These are phyloP conservation scores for Embidobia sp. DNA, from an alignment of 2,888 invertebrate genomes.

Conservation along the genomic window DNA sequence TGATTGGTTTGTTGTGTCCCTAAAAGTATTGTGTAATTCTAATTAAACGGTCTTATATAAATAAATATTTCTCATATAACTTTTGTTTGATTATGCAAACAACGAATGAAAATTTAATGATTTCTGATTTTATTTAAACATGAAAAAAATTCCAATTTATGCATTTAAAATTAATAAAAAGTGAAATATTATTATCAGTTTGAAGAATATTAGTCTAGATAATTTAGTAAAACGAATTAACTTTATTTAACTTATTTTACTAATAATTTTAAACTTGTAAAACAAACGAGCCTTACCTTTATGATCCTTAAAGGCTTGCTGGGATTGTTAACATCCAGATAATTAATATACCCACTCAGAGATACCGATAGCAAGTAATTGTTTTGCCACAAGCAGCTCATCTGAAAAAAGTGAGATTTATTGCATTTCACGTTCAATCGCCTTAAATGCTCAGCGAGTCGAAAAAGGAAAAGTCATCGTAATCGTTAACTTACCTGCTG, in stretches of 20 bases:
- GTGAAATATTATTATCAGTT: no score
- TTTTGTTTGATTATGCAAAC: no score
- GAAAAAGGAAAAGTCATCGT: not conserved
- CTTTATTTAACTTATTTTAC: no score
- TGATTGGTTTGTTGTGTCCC: conserved; percentile 99
- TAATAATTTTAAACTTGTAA: no score
- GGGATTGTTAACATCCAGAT: conserved; percentile 93
- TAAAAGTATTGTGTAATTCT: conserved; percentile 72
- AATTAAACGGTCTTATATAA: no score
- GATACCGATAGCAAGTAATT: conserved; percentile 94
- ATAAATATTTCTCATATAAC: no score
- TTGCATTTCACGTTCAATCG: not conserved
- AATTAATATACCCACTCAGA: conserved; percentile 97
- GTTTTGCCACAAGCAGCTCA: conserved; percentile 98
- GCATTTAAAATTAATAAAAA: no score
- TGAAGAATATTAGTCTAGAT: no score
- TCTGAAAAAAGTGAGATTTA: conserved; percentile 81
- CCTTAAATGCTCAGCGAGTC: not conserved
- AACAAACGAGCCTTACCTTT: conserved; percentile 83
- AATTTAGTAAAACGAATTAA: no score
- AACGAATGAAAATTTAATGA: no score
- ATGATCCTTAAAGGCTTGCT: conserved; percentile 89
- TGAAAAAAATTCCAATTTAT: no score
- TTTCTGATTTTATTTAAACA: no score
- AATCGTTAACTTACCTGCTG: conserved; percentile 85